Evolutionary conservation across 2,888 invertebrate species (phyloP).

Genomic region (Melanotus villosus): DNA sequence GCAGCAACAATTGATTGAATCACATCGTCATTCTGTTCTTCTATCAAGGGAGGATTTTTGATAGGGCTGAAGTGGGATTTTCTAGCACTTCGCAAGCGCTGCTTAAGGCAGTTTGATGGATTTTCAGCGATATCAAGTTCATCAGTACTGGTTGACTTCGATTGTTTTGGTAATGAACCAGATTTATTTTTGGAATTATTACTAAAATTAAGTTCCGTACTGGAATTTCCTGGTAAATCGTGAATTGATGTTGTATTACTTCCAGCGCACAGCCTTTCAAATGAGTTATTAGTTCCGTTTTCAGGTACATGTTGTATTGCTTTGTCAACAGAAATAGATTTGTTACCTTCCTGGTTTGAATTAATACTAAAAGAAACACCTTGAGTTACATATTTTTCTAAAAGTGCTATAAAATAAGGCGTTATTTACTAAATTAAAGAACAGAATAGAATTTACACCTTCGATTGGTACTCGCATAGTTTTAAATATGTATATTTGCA

Average conservation of each 20-base stretch:
- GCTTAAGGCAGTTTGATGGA: slow-evolving; percentile 4
- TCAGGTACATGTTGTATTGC: slow-evolving; percentile 15
- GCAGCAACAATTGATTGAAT: slow-evolving; percentile 36
- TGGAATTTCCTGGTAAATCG: slow-evolving; percentile 52
- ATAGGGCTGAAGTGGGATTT: neutral
- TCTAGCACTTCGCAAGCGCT: slow-evolving; percentile 24
- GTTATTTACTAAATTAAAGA: too few relatives aligned
- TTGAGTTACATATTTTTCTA: too few relatives aligned
- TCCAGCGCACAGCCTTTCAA: slow-evolving; percentile 23
- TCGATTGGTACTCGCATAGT: too few relatives aligned
- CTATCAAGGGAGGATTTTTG: neutral
- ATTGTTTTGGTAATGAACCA: too few relatives aligned
- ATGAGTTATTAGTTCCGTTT: slow-evolving; percentile 27
- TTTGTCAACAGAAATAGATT: too few relatives aligned
- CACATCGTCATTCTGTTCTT: slow-evolving; percentile 37
- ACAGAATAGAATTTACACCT: too few relatives aligned
- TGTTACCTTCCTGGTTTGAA: too few relatives aligned
- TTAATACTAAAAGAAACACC: too few relatives aligned
- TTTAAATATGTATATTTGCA: too few relatives aligned
- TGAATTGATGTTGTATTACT: slow-evolving; percentile 52
- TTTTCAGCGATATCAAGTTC: too few relatives aligned
- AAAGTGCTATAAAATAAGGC: too few relatives aligned
- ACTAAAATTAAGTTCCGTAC: neutral
- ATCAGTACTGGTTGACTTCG: too few relatives aligned
- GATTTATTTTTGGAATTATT: slow-evolving; percentile 27